Evolutionary conservation across 2,888 invertebrate genomes (phyloP).

Genomic region (Chrysolina haemoptera): DNA sequence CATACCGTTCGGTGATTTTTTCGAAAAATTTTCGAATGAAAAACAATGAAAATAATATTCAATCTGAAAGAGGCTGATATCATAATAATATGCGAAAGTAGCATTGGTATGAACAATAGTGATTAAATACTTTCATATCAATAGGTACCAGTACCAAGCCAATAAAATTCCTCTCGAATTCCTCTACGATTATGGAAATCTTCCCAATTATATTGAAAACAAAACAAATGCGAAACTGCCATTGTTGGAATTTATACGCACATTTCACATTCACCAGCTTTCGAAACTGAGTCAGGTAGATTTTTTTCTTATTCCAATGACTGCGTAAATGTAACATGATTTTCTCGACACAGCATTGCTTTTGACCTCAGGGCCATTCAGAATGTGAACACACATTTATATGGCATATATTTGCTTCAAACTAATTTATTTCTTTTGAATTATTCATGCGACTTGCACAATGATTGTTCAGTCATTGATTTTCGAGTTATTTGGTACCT

Average conservation of each 20-base stretch:
- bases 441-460: constrained; percentile 26
- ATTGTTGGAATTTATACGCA: constrained; percentile 5
- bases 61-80: too few relatives aligned
- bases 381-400: constrained; percentile 27
- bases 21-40: too few relatives aligned
- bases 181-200: background rate
- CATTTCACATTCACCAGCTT: constrained; percentile 16
- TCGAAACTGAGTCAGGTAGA: constrained; percentile 14
- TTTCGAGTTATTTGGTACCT: constrained; percentile 9
- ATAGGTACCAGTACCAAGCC: background rate
- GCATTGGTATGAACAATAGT: too few relatives aligned
- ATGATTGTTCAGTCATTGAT: constrained; percentile 20
- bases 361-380: constrained; percentile 26
- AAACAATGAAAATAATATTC: too few relatives aligned
- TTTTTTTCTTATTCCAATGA: constrained; percentile 24
- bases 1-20: too few relatives aligned
- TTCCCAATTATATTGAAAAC: background rate
- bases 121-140: background rate
- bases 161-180: background rate
- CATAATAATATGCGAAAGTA: too few relatives aligned
- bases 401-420: constrained; percentile 23
- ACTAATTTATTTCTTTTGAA: constrained; percentile 27
- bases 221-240: background rate
- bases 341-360: constrained; percentile 27
- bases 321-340: constrained; percentile 27